Conservation (phyloP, 2,797 vertebrate species). For the Mus caroli region DNA sequence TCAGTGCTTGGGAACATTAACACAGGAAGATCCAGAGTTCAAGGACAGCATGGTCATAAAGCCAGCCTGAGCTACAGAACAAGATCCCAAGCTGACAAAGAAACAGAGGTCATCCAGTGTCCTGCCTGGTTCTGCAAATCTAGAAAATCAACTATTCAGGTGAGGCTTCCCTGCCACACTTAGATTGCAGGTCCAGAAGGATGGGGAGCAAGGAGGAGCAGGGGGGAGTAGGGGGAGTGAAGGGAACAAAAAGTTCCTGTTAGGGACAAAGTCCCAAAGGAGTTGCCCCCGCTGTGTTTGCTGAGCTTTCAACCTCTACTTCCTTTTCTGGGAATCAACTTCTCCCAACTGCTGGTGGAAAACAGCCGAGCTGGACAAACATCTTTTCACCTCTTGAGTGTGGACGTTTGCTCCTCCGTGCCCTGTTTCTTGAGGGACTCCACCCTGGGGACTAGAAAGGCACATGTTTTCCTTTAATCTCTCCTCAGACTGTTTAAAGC, state of each 20-base stretch:
- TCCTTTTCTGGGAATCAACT: background rate
- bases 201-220: background rate
- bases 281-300: background rate
- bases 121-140: background rate
- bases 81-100: background rate
- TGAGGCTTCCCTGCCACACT: background rate
- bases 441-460: background rate
- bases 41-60: background rate
- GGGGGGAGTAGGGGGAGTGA: background rate
- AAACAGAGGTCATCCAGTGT: background rate
- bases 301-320: background rate
- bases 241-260: background rate
- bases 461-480: background rate
- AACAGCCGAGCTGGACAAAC: background rate
- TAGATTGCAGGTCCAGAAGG: background rate
- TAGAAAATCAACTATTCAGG: background rate
- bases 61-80: background rate
- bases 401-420: background rate
- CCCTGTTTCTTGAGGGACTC: background rate
- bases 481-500: background rate
- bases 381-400: background rate
- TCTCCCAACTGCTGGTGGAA: background rate
- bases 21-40: background rate
- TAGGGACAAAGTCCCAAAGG: background rate
- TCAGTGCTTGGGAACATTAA: background rate